Conservation (phyloP, 1,140 invertebrate genomes). For the Tribolium castaneum region DNA sequence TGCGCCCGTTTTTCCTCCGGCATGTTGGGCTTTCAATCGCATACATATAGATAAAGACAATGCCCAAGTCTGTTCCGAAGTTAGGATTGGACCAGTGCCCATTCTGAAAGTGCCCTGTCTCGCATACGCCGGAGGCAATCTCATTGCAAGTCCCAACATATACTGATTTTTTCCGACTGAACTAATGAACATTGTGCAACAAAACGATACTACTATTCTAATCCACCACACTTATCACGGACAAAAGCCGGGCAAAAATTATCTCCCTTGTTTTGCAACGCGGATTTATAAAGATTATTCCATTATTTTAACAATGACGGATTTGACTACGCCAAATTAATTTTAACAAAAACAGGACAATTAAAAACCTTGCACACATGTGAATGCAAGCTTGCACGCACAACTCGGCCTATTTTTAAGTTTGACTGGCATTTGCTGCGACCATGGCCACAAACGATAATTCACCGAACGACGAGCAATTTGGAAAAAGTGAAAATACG, state of each 20-base stretch:
- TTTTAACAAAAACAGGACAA: neutral
- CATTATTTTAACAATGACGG: neutral
- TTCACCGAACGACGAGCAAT: no score
- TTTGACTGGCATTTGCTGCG: no score
- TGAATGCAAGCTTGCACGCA: neutral
- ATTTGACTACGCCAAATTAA: neutral
- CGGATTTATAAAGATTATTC: neutral
- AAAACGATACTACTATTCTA: neutral
- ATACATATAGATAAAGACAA: conserved; percentile 40
- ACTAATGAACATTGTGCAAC: neutral
- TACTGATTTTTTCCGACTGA: conserved; percentile 8
- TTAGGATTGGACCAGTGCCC: conserved; percentile 45
- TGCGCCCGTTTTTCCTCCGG: conserved; percentile 29
- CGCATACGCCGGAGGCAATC: conserved; percentile 36
- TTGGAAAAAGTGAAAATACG: neutral
- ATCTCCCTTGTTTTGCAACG: neutral
- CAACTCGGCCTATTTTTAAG: no score
- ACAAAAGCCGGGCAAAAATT: neutral
- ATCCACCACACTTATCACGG: neutral
- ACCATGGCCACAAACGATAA: no score
- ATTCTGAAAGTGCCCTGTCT: conserved; percentile 50
- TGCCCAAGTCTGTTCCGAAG: conserved; percentile 46
- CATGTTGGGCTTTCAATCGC: conserved; percentile 48
- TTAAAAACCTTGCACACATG: neutral
- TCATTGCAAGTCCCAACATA: conserved; percentile 31